These are phyloP conservation scores for Abramis brama DNA, from an alignment of 2,113 vertebrate species.

Conservation along the genomic window DNA sequence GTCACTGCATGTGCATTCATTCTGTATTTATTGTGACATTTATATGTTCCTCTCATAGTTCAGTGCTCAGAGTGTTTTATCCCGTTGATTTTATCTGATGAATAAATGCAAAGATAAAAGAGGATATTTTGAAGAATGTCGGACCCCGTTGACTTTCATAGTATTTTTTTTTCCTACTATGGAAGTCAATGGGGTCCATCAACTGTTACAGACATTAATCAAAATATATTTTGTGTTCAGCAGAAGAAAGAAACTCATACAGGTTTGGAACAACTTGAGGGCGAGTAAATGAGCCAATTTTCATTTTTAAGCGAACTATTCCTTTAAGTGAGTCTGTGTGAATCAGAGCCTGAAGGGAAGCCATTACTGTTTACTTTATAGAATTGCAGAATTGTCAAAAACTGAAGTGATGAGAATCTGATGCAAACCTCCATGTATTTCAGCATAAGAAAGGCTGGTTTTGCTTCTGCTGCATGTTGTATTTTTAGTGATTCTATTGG, in stretches of 20 bases:
- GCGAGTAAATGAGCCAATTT: too few relatives aligned
- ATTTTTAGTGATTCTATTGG: neutral
- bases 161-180: too few relatives aligned
- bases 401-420: neutral
- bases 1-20: neutral
- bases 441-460: neutral
- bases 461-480: slow-evolving; percentile 6
- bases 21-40: too few relatives aligned
- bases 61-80: neutral
- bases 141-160: too few relatives aligned
- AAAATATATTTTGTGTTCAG: too few relatives aligned
- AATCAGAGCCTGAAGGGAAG: neutral
- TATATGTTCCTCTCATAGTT: too few relatives aligned
- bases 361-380: neutral
- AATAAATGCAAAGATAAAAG: neutral
- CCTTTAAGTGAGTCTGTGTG: neutral
- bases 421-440: neutral
- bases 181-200: too few relatives aligned
- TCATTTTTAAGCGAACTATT: too few relatives aligned
- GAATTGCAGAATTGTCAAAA: neutral
- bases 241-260: too few relatives aligned
- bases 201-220: too few relatives aligned
- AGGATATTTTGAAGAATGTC: too few relatives aligned
- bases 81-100: neutral
- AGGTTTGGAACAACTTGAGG: too few relatives aligned